Evolutionary conservation across 2,888 invertebrate species (phyloP), one percentile per base, ranked within the genome.

Genomic region (Drosophila limbata): DNA sequence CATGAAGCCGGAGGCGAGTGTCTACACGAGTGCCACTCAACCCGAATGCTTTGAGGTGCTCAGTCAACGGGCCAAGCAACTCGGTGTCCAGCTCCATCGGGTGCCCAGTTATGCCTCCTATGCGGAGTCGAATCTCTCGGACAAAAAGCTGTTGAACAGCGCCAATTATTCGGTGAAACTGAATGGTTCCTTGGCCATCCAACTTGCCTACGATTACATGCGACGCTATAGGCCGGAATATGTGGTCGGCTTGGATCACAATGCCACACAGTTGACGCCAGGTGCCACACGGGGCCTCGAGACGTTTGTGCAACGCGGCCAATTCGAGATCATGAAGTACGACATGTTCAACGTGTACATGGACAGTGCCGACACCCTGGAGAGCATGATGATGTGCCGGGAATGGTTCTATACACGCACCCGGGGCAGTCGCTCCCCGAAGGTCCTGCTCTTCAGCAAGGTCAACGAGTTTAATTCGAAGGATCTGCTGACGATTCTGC

Each of bases 311-410:
- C 82, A 71, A 51, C 68, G 68, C 0, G 85, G 85, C 0, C 77
- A 79, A 2, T 85, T 85, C 4, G 79, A 87, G 28, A 25, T 87
- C 0, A 74, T 89, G 11, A 79, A 77, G 11, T 51, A 71, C 0
- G 81, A 74, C 17, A 70, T 77, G 9, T 81, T 87, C 57, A 79
- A 87, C n/a, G 84, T 85, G 0, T 81, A 87, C 17, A 31, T 85
- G 66, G 85, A 85, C 10, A 66, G 73, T 15, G 85, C 85, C 3
- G 85, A 85, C 3, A 67, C 84, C 3, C 21, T 89, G 52, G 85
- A 85, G 67, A 89, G 89, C 66, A 85, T 89, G 87, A 69, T 85
- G 74, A 65, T 76, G 42, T 85, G 85, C 3, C 88, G 87, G 1
- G 89, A 85, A 11, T 85, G 85, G 85, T 85, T 85, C 44, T 73